Evolutionary conservation across 2,888 invertebrate species (phyloP).

Genomic region (Drosophila mulleri): DNA sequence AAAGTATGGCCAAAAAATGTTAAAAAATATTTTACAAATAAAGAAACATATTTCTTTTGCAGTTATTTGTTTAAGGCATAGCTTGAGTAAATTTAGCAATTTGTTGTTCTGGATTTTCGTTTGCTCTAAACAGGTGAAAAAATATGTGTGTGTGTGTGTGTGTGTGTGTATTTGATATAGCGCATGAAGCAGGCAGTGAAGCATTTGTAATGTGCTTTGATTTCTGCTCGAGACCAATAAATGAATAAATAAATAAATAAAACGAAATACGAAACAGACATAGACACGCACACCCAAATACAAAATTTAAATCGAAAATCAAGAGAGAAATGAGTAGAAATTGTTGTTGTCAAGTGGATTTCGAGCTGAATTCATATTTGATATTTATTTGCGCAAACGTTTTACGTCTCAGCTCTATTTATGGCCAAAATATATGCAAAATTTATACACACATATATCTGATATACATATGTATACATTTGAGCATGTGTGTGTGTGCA

Average conservation of each 20-base stretch:
- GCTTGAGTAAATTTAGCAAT: not conserved
- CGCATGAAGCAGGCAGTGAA: constrained; percentile 24
- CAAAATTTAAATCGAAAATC: constrained; percentile 23
- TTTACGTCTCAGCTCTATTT: constrained; percentile 52
- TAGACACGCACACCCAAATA: not conserved
- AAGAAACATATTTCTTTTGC: not conserved
- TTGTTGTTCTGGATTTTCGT: not conserved
- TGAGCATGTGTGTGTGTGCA: constrained; percentile 4
- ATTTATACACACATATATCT: not conserved
- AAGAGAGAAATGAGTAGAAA: constrained; percentile 10
- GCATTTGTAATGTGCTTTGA: constrained; percentile 56
- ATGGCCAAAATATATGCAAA: constrained; percentile 29
- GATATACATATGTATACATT: not conserved
- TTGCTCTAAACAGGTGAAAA: constrained; percentile 23
- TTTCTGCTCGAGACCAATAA: constrained; percentile 41
- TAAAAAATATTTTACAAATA: not conserved
- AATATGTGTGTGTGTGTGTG: constrained; percentile 4
- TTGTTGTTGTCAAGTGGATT: constrained; percentile 40
- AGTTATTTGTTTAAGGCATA: constrained; percentile 7
- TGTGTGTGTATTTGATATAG: constrained; percentile 11
- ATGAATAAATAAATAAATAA: constrained; percentile 45
- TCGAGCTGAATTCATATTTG: constrained; percentile 58
- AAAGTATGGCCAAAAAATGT: not conserved
- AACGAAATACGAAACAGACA: constrained; percentile 15
- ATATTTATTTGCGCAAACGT: constrained; percentile 71